These are phyloP conservation scores for Myiozetetes cayanensis DNA, from an alignment of 2,113 vertebrate species.

Conservation along the genomic window DNA sequence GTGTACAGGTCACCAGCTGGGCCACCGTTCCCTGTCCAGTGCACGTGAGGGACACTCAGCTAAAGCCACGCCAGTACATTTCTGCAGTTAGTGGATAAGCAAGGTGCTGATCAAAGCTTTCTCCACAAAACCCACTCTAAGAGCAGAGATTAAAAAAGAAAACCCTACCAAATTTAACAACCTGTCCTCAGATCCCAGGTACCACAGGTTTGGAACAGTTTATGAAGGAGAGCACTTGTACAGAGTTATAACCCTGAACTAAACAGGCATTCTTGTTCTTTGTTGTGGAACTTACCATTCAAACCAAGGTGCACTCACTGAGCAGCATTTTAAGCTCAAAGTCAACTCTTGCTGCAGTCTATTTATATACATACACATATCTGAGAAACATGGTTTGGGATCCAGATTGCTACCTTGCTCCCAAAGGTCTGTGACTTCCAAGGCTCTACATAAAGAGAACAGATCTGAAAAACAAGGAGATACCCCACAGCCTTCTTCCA, in stretches of 20 bases:
- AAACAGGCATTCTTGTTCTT: background rate
- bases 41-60: background rate
- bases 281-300: background rate
- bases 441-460: background rate
- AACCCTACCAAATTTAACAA: background rate
- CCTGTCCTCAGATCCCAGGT: background rate
- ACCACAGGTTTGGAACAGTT: background rate
- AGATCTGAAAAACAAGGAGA: constrained; percentile 13
- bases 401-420: constrained; percentile 13
- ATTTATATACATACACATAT: background rate
- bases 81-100: background rate
- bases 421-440: constrained; percentile 13
- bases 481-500: constrained; percentile 6
- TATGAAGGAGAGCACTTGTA: background rate
- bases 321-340: constrained; percentile 4
- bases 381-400: constrained; percentile 6
- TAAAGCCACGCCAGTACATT: background rate
- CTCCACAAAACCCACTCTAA: background rate
- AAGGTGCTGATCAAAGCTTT: background rate
- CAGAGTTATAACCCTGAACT: background rate
- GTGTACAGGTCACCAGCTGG: background rate
- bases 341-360: constrained; percentile 8
- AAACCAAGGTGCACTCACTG: background rate
- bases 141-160: background rate
- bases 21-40: background rate